Conservation (phyloP, 1,140 invertebrate species). For the Aphelenchoides besseyi region DNA sequence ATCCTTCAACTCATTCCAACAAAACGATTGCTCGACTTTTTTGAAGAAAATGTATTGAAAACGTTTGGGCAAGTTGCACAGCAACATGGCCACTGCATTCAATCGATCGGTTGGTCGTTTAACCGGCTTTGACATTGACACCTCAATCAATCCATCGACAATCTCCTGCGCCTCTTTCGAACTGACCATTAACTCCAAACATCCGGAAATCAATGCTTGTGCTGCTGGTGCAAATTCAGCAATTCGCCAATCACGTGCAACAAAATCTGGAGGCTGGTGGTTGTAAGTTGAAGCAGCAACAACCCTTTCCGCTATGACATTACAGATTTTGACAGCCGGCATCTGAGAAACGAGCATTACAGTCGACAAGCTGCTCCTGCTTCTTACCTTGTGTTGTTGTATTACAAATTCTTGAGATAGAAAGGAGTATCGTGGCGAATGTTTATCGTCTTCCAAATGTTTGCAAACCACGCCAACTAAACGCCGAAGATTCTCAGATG, state of each 20-base stretch:
- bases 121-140: slow-evolving; percentile 37
- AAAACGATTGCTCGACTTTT: slow-evolving; percentile 39
- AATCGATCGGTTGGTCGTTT: slow-evolving; percentile 38
- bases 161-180: slow-evolving; percentile 31
- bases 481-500: neutral
- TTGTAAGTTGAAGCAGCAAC: slow-evolving; percentile 43
- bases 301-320: slow-evolving; percentile 35
- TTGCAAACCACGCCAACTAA: slow-evolving; percentile 12
- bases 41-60: slow-evolving; percentile 41
- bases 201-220: slow-evolving; percentile 40
- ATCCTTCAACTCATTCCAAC: slow-evolving; percentile 34
- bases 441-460: slow-evolving; percentile 8
- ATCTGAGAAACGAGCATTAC: slow-evolving; percentile 24
- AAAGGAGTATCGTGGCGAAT: slow-evolving; percentile 26
- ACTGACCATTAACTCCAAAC: slow-evolving; percentile 45
- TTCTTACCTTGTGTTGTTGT: slow-evolving; percentile 38
- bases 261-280: slow-evolving; percentile 44
- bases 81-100: slow-evolving; percentile 39
- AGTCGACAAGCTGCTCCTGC: slow-evolving; percentile 19
- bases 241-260: slow-evolving; percentile 40
- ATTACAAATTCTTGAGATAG: slow-evolving; percentile 38
- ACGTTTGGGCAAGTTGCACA: slow-evolving; percentile 35
- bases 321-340: slow-evolving; percentile 34
- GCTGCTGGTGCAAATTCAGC: slow-evolving; percentile 42
- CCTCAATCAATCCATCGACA: slow-evolving; percentile 34